These are phyloP conservation scores for Tolmerus cingulatus DNA, from an alignment of 2,888 invertebrate genomes.

Conservation along the genomic window DNA sequence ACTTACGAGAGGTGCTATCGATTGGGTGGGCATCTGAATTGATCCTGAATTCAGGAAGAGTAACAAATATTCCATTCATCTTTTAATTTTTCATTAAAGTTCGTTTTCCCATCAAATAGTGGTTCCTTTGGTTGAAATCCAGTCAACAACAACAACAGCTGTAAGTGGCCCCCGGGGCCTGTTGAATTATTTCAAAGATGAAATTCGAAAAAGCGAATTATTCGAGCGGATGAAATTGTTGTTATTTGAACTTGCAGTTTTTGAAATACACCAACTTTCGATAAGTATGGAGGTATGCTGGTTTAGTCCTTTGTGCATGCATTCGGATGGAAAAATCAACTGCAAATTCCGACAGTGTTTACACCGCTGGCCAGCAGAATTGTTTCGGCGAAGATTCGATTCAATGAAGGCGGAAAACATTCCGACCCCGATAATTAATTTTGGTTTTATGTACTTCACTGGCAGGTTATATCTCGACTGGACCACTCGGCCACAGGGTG, in stretches of 20 bases:
- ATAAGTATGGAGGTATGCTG: background rate
- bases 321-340: background rate
- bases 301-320: background rate
- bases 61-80: background rate
- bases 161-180: background rate
- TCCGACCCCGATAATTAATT: background rate
- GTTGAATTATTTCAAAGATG: background rate
- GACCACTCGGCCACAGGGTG: background rate
- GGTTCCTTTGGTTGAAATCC: background rate
- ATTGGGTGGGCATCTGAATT: background rate
- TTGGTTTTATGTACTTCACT: background rate
- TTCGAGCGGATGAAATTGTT: background rate
- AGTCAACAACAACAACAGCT: background rate
- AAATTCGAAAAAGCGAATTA: background rate
- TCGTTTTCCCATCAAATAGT: background rate
- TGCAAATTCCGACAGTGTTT: background rate
- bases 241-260: background rate
- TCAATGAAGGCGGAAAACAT: background rate
- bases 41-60: background rate
- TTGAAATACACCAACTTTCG: background rate
- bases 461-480: background rate
- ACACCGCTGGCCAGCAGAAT: background rate
- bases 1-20: background rate
- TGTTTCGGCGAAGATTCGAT: background rate
- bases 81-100: background rate